phyloP scores from a whole-genome alignment of 2,888 invertebrate genomes.

The Operophtera brumata region DNA sequence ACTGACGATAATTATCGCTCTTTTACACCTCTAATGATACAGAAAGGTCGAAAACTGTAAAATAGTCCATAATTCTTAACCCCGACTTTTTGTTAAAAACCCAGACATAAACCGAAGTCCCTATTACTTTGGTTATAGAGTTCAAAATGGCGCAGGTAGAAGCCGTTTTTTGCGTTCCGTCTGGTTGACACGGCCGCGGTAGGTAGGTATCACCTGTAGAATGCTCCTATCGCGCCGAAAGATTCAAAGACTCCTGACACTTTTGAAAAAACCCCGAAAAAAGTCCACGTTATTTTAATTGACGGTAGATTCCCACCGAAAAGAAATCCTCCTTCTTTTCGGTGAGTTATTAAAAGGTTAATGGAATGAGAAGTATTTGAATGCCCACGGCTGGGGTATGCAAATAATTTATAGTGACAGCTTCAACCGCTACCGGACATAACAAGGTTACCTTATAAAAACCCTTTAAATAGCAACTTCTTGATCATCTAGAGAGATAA shows the following conservation, averaged over 20 bases:
- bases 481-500: constrained; percentile 16
- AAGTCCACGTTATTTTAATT: constrained; percentile 74
- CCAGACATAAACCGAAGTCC: background rate
- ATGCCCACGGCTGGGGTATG: constrained; percentile 58
- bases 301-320: constrained; percentile 56
- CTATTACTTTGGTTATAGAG: constrained; percentile 32
- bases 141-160: constrained; percentile 34
- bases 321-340: constrained; percentile 48
- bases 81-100: constrained; percentile 42
- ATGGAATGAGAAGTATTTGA: constrained; percentile 68
- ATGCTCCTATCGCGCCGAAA: constrained; percentile 68
- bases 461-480: constrained; percentile 3
- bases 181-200: constrained; percentile 66
- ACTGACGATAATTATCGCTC: constrained; percentile 35
- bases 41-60: constrained; percentile 31
- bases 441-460: constrained; percentile 23
- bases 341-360: constrained; percentile 66
- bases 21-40: constrained; percentile 47
- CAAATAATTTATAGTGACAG: constrained; percentile 70
- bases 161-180: constrained; percentile 32
- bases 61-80: constrained; percentile 50
- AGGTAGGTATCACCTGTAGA: constrained; percentile 67
- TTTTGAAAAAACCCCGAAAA: constrained; percentile 55
- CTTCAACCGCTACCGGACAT: constrained; percentile 43
- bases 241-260: constrained; percentile 71